Conservation (phyloP, 2,113 vertebrate genomes). For the Alexandromys fortis region DNA sequence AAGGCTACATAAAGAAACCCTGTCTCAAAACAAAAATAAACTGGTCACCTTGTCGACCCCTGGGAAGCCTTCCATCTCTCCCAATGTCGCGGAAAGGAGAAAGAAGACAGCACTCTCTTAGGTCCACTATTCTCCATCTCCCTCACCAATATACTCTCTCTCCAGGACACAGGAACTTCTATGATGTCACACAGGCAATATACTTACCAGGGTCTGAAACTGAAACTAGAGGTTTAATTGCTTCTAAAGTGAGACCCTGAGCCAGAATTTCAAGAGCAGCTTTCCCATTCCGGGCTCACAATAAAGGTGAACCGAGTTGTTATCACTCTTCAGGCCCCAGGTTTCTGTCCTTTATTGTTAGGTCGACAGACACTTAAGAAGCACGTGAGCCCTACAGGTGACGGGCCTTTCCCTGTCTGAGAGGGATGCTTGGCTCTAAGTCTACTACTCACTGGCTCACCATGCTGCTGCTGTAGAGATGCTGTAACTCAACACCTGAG, state of each 20-base stretch:
- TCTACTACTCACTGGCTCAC: too few species aligned
- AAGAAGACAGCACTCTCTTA: not conserved
- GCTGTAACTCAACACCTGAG: not conserved
- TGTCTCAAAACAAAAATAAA: not conserved
- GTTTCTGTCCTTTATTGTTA: not conserved
- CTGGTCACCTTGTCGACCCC: not conserved
- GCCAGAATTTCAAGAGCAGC: not conserved
- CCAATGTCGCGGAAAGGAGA: not conserved
- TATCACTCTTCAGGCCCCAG: not conserved
- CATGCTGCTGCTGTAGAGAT: not conserved
- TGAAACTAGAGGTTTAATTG: not conserved
- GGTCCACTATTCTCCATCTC: not conserved
- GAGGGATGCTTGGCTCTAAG: not conserved
- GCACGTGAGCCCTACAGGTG: not conserved
- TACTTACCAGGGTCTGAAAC: conserved; percentile 13
- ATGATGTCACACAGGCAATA: not conserved
- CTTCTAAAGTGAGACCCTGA: not conserved
- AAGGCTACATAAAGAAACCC: not conserved
- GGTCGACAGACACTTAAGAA: not conserved
- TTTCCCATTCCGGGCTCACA: not conserved
- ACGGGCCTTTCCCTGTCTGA: not conserved
- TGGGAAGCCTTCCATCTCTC: not conserved
- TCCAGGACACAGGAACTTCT: not conserved
- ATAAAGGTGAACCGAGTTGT: not conserved
- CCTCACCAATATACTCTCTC: not conserved